Evolutionary conservation across 2,113 vertebrate genomes (phyloP), one percentile per base, ranked within the genome.

Genomic region (Papio anubis): DNA sequence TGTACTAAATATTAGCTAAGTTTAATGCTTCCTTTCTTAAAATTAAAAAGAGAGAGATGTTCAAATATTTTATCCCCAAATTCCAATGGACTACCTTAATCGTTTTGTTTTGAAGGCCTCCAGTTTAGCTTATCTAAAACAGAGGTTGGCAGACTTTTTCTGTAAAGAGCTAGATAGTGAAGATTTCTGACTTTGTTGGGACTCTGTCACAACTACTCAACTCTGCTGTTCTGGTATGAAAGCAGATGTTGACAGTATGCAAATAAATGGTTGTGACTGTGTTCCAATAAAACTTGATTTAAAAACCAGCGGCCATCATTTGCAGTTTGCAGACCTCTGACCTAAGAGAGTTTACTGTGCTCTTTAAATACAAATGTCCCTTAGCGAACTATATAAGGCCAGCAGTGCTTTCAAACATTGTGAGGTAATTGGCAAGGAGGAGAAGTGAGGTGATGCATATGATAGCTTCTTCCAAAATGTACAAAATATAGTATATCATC

Each of bases 201-300:
- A 38, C 73, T 75, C 27, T 90, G 20, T 64, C 27, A 7, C 25
- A 59, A 13, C 52, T 10, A 35, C 30, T 93, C 70, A 52, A 7
- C 66, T 89, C 73, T 86, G 2, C 66, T 76, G 4, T n/a, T 30
- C 32, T 48, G 52, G 21, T 45, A 73, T 17, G 13, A 70, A 88
- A 59, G 64, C 40, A 85, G 27, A 52, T 10, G 32, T 18, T 89
- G 66, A 48, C 6, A n/a, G 0, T 64, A 61, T 30, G 50, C 13
- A 38, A 88, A 76, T n/a, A 80, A 25, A 32, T 57, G 64, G 61
- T 35, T 6, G 14, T 13, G 4, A 38, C 18, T 40, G 20, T 14
- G 18, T 70, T 55, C 79, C 91, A 93, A 16, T 76, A 76, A 80
- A 87, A 72, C 75, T 92, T 92, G 72, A 66, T 75, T 93, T 86